Evolutionary conservation across 2,797 vertebrate species (phyloP), one percentile per base, ranked within the genome.

Genomic region (Arctocebus calabarensis): DNA sequence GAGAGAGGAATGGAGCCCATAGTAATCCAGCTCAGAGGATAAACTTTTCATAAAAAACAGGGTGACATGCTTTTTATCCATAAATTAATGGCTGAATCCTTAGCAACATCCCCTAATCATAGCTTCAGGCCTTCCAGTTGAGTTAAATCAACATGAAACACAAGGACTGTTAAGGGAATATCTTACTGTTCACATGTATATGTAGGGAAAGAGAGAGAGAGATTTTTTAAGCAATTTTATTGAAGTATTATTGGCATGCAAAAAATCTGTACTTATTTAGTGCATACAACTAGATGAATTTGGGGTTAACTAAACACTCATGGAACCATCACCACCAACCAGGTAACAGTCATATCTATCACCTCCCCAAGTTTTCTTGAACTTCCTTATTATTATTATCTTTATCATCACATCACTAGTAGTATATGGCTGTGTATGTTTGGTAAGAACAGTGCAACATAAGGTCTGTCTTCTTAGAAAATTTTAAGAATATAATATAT

Each of bases 1-100:
- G 84, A 93, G 78, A 93, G 43, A 96, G 23, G 10, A 84, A 52
- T 94, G 97, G 85, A 68, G 59, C 70, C 85, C 32, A 2, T 32
- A 96, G 91, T n/a, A 87, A 73, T 95, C 62, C 79, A 82, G 34
- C 91, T 91, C 96, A 97, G 95, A 91, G 91, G 93, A 96, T 94
- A 74, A 59, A 66, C 73, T 64, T 40, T 82, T 78, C 55, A 1
- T 70, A 55, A 93, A 97, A 92, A 94, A 93, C 95, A 96, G 97
- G 94, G 96, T 97, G 96, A 97, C 97, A 97, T 98, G 97, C 89
- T 96, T 97, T 94, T 48, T 85, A 64, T 95, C 95, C 95, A 94
- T 97, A 97, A 97, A 97, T 98, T 94, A 97, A 88, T 84, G 79
- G 64, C 93, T 97, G 98, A 97, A 98, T 97, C 97, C 97, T 98